phyloP scores from a whole-genome alignment of 2,888 invertebrate genomes.

The Drosophila subquinaria region DNA sequence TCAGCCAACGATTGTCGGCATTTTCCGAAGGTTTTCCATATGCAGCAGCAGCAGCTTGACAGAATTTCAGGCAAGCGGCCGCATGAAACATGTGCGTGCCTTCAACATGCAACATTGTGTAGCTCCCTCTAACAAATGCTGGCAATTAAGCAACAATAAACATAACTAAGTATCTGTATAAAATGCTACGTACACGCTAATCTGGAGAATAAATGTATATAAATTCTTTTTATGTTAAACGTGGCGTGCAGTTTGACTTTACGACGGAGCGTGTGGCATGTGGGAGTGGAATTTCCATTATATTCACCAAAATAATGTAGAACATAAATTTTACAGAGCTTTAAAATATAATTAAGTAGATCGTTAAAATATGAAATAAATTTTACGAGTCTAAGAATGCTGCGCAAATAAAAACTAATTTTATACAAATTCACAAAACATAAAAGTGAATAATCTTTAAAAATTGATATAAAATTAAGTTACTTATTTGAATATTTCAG shows the following conservation, averaged over 20 bases:
- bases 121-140: conserved; percentile 51
- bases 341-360: conserved; percentile 34
- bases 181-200: conserved; percentile 44
- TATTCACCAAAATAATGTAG: conserved; percentile 43
- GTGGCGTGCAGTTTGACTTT: conserved; percentile 52
- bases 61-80: conserved; percentile 40
- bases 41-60: conserved; percentile 46
- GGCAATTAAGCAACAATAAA: conserved; percentile 68
- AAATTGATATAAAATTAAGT: neutral
- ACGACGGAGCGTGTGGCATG: conserved; percentile 45
- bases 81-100: conserved; percentile 67
- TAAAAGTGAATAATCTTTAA: neutral
- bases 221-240: conserved; percentile 46
- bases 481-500: neutral
- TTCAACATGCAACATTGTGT: conserved; percentile 47
- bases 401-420: neutral
- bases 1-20: conserved; percentile 70
- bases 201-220: conserved; percentile 24
- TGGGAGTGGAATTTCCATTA: conserved; percentile 54
- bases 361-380: conserved; percentile 45
- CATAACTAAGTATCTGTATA: conserved; percentile 51
- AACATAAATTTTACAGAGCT: conserved; percentile 38
- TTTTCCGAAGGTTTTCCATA: conserved; percentile 79
- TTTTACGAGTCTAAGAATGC: conserved; percentile 3
- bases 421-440: neutral